Base-by-base conservation (phyloP, 2,113 vertebrate genomes). In the Elgaria multicarinata region DNA sequence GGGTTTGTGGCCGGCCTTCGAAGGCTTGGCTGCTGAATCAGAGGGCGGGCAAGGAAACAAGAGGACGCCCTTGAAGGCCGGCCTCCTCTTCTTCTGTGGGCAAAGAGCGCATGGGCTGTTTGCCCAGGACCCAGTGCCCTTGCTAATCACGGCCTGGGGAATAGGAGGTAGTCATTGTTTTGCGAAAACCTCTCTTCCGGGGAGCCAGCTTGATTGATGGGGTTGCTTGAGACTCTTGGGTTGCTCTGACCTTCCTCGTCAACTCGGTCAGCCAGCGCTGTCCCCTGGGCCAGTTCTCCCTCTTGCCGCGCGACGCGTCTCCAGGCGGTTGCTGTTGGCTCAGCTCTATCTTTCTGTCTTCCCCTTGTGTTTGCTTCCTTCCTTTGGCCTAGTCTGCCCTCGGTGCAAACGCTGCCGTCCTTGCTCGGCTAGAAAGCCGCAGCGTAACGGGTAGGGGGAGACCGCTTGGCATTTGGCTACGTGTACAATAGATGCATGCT, bases 401-500 rank as follows among this genome's bases (percentile, higher is more conserved):
- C 22, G 1, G 24, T 69, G 44, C 22, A 14, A 66, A 67, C 18
- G 5, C 42, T 28, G 58, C 4, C 28, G 1, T 50, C 28, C 5
- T 3, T 62, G 55, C 36, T 4, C 9, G 22, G 2, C 13, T 50
- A 4, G 33, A 36, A 36, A 62, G n/a, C 53, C 12, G 6, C 33
- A n/a, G 18, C 20, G 6, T 78, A 66, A 46, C 22, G 22, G 36
- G 58, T 2, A n/a, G 2, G 42, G 18, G 75, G n/a, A 26, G 28
- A 69, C 1, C 0, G 0, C 4, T 0, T 44, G 33, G 24, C 24
- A 2, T 24, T 69, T 1, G 22, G 80, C 3, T 28, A 28, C 0
- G 5, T 66, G 10, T 64, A 62, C 20, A 33, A 1, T 18, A 64
- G 10, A 31, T 20, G 20, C n/a, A 39, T 0, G 7, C 9, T 31